These are phyloP conservation scores for Porites cylindrica DNA, from an alignment of 92 coral and sea anemone species.

Conservation along the genomic window DNA sequence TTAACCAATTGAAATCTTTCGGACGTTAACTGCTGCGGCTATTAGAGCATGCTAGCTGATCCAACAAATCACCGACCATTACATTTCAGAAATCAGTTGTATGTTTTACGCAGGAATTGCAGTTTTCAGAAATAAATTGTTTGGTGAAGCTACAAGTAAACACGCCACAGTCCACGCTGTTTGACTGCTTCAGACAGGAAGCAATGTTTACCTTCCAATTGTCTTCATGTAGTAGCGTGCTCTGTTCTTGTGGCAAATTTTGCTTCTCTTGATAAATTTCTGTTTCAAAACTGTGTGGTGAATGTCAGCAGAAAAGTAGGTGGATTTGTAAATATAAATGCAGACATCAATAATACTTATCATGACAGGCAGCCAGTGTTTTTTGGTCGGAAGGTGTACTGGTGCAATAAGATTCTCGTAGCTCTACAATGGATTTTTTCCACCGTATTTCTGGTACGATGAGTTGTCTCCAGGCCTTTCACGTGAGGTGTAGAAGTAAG, in stretches of 20 bases:
- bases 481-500: slow-evolving; percentile 16
- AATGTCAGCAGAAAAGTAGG: background rate
- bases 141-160: slow-evolving; percentile 3
- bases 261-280: background rate
- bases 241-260: background rate
- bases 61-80: slow-evolving; percentile 7
- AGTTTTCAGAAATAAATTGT: background rate
- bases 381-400: slow-evolving; percentile 26
- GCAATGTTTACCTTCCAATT: no score
- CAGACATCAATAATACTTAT: slow-evolving; percentile 29
- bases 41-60: background rate
- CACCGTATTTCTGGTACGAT: background rate
- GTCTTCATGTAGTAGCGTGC: background rate
- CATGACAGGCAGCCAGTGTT: slow-evolving; percentile 45
- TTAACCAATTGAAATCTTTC: no score
- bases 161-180: slow-evolving; percentile 8
- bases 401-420: slow-evolving; percentile 25
- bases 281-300: background rate
- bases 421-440: slow-evolving; percentile 18
- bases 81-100: slow-evolving; percentile 3
- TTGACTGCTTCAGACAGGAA: slow-evolving; percentile 7
- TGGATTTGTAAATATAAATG: slow-evolving; percentile 30
- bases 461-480: background rate
- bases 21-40: background rate
- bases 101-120: background rate